Percentiles rank a stretch among this genome's conserved stretches.
Conservation (phyloP, 2,113 vertebrate species). For the Monarcha castaneiventris region DNA sequence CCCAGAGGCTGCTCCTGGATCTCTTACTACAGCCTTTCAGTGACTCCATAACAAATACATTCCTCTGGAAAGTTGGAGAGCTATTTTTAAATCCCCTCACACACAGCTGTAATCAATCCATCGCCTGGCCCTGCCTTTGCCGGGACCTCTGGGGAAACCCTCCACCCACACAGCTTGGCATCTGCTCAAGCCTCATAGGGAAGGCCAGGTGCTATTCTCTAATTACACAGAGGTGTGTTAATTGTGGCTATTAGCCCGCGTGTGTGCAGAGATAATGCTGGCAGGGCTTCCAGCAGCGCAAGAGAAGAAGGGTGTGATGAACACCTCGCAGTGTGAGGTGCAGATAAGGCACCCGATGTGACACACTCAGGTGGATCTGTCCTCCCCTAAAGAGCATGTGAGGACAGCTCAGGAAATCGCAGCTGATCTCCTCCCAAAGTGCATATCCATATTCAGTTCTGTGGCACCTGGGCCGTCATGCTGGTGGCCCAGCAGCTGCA, state of each 20-base stretch:
- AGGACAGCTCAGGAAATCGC: background rate
- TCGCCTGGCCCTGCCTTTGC: accelerated
- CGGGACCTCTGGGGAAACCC: conserved; percentile 40
- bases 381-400: background rate
- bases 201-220: background rate
- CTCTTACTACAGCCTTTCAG: conserved; percentile 22
- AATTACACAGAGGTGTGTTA: background rate
- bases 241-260: background rate
- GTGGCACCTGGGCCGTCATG: accelerated
- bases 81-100: conserved; percentile 38
- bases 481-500: background rate
- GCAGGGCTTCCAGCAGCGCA: background rate
- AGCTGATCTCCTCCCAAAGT: background rate
- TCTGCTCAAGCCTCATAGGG: conserved; percentile 1
- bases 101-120: conserved; percentile 46
- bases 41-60: conserved; percentile 44
- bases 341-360: accelerated
- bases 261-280: accelerated
- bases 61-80: conserved; percentile 14
- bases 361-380: background rate
- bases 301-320: background rate
- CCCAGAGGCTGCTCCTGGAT: background rate
- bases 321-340: background rate
- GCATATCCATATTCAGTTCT: background rate
- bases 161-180: conserved; percentile 11